A percentile compares a stretch with the other conserved stretches of the same genome.
These are phyloP conservation scores for Globodera rostochiensis DNA, from an alignment of 1,140 invertebrate species.

Conservation along the genomic window DNA sequence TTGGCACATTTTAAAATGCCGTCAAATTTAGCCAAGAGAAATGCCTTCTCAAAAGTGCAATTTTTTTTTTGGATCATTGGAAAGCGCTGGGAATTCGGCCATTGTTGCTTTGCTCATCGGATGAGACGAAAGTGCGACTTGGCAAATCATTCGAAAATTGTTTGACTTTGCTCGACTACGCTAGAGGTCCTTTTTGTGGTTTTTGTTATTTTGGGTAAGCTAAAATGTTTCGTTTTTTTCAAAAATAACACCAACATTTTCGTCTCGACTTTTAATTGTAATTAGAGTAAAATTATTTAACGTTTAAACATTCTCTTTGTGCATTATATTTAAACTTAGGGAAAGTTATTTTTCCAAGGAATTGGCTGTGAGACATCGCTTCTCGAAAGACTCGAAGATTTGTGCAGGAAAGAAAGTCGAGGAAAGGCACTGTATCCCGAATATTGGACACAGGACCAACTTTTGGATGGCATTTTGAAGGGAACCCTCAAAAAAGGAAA, in stretches of 20 bases:
- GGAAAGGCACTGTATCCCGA: slow-evolving; percentile 40
- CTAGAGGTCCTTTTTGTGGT: slow-evolving; percentile 37
- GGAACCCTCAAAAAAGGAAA: slow-evolving; percentile 53
- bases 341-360: slow-evolving; percentile 33
- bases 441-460: slow-evolving; percentile 45
- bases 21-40: slow-evolving; percentile 40
- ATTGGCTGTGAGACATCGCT: slow-evolving; percentile 28
- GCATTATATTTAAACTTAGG: not conserved
- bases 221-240: too few species aligned
- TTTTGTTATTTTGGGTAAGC: not conserved
- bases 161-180: slow-evolving; percentile 48
- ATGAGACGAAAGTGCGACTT: slow-evolving; percentile 29
- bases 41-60: slow-evolving; percentile 37
- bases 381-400: slow-evolving; percentile 39
- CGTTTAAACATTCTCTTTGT: not conserved
- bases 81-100: slow-evolving; percentile 30
- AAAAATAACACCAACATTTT: slow-evolving; percentile 17
- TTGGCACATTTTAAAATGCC: too few species aligned
- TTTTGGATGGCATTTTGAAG: slow-evolving; percentile 42
- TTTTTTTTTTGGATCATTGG: slow-evolving; percentile 47
- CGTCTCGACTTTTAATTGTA: slow-evolving; percentile 20
- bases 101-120: slow-evolving; percentile 40
- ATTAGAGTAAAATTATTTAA: too few species aligned
- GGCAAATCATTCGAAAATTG: slow-evolving; percentile 21
- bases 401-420: slow-evolving; percentile 38